Evolutionary conservation across 2,113 vertebrate species (phyloP).

Genomic region (Urocitellus parryii): DNA sequence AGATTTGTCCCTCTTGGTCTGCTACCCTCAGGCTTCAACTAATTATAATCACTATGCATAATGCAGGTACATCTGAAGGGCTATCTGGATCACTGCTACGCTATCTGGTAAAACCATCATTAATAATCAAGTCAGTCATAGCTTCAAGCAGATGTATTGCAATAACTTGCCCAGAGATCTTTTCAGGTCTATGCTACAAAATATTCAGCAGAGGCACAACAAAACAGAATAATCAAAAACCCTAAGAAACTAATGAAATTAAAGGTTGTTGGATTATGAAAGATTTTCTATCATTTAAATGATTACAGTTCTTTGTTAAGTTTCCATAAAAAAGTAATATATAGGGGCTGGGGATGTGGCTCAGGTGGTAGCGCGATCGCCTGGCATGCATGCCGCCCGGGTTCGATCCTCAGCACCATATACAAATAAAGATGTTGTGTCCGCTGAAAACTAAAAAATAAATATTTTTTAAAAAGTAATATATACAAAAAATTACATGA

Average conservation of each 20-base stretch:
- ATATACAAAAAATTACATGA: not conserved
- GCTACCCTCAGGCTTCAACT: not conserved
- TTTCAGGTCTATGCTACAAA: constrained; percentile 22
- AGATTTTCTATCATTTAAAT: constrained; percentile 7
- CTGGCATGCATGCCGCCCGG: too few species aligned
- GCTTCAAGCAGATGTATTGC: not conserved
- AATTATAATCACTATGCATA: constrained; percentile 28
- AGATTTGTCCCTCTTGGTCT: not conserved
- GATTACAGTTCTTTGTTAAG: not conserved
- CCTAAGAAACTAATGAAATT: not conserved
- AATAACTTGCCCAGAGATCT: not conserved
- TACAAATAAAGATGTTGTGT: too few species aligned
- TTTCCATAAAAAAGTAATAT: not conserved
- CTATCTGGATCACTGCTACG: not conserved
- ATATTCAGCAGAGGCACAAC: constrained; percentile 12
- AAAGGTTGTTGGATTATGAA: not conserved
- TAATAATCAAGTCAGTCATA: not conserved
- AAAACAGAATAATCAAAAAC: not conserved
- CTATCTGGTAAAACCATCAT: constrained; percentile 9
- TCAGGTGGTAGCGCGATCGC: too few species aligned
- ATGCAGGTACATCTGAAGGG: not conserved
- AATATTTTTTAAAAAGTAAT: not conserved
- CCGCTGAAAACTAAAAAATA: too few species aligned
- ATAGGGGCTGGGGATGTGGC: too few species aligned
- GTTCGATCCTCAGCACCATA: too few species aligned